These are phyloP conservation scores for Monomorium pharaonis DNA, from an alignment of 1,140 invertebrate species.

Conservation along the genomic window DNA sequence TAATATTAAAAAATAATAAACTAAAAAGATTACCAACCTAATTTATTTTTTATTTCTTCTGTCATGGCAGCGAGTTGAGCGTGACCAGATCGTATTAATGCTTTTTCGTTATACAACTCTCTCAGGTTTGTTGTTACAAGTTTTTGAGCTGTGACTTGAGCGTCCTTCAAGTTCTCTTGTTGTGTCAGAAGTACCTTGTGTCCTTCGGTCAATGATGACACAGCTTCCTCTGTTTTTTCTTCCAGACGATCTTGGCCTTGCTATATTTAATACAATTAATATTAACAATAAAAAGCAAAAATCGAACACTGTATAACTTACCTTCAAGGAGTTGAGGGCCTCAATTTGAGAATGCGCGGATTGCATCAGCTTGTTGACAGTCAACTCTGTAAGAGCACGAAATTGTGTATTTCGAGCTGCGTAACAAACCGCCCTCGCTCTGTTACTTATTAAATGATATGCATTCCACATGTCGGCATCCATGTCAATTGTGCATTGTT, in stretches of 20 bases:
- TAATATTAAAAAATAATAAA: background rate
- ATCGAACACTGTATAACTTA: constrained; percentile 59
- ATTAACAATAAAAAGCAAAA: background rate
- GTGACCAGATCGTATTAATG: constrained; percentile 87
- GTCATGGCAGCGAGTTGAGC: constrained; percentile 86
- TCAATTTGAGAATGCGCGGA: constrained; percentile 84
- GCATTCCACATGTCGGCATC: constrained; percentile 90
- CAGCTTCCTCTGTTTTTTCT: constrained; percentile 84
- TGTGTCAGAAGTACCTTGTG: constrained; percentile 86
- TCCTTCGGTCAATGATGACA: constrained; percentile 84
- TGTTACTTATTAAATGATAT: constrained; percentile 89
- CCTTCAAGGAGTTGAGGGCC: constrained; percentile 81
- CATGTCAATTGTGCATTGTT: constrained; percentile 89
- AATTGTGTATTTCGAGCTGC: constrained; percentile 88
- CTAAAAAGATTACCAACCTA: constrained; percentile 82
- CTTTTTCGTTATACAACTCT: constrained; percentile 87
- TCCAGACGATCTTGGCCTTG: constrained; percentile 86
- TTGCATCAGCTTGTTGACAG: constrained; percentile 88
- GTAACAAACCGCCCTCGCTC: constrained; percentile 90
- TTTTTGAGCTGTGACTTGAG: constrained; percentile 85
- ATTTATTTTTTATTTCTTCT: constrained; percentile 86
- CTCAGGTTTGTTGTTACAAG: constrained; percentile 86
- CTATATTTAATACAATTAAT: constrained; percentile 77
- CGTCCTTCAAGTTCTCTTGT: constrained; percentile 85
- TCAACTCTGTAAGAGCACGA: constrained; percentile 88